A percentile compares a stretch with the other conserved stretches of the same genome.
Conservation (phyloP, 2,797 vertebrate genomes). For the Macrochelys suwanniensis region DNA sequence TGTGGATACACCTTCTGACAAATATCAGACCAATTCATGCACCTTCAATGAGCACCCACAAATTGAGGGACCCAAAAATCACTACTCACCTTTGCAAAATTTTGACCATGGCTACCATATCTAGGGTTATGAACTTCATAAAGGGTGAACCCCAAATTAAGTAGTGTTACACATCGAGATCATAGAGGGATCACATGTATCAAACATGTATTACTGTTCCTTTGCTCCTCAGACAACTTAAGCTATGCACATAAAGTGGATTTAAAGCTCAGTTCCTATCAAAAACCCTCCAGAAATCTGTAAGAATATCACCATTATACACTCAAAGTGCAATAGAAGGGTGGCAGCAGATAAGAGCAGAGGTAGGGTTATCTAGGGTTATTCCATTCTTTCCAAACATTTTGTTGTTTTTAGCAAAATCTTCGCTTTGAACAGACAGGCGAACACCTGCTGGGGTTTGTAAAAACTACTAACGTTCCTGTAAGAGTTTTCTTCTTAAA, state of each 20-base stretch:
- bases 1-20: not conserved
- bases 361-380: not conserved
- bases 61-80: not conserved
- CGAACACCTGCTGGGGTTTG: not conserved
- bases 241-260: slow-evolving; percentile 28
- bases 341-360: not conserved
- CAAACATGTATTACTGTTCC: not conserved
- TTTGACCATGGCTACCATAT: not conserved
- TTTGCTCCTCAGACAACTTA: not conserved
- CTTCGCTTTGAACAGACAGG: not conserved
- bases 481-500: not conserved
- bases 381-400: not conserved
- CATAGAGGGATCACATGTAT: slow-evolving; percentile 3
- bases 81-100: not conserved
- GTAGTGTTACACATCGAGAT: not conserved
- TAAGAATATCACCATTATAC: not conserved
- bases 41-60: not conserved
- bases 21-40: not conserved
- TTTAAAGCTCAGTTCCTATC: not conserved
- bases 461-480: not conserved
- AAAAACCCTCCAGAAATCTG: not conserved
- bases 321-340: not conserved
- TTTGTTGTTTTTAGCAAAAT: not conserved
- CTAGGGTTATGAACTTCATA: not conserved
- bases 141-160: not conserved